phyloP scores from a whole-genome alignment of 2,113 vertebrate species.

The Collichthys lucidus region DNA sequence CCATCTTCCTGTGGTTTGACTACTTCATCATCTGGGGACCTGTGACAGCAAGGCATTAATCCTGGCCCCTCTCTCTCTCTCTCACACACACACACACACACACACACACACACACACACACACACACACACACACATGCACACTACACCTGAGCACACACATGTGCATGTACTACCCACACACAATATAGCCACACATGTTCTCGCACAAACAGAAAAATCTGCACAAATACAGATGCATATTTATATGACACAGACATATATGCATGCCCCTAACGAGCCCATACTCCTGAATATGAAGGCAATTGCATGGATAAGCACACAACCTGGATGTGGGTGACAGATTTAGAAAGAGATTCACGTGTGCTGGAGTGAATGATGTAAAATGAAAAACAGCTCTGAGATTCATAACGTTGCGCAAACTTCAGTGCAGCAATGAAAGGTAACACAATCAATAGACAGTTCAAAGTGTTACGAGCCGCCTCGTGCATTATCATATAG shows the following conservation, averaged over 20 bases:
- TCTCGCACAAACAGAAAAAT: background rate
- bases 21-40: constrained; percentile 75
- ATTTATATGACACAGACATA: constrained; percentile 10
- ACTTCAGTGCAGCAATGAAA: constrained; percentile 50
- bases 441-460: constrained; percentile 56
- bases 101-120: background rate
- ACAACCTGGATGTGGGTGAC: constrained; percentile 39
- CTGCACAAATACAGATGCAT: constrained; percentile 20
- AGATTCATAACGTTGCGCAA: constrained; percentile 63
- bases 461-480: constrained; percentile 41
- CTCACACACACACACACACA: constrained; percentile 11
- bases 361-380: constrained; percentile 41
- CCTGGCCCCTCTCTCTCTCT: constrained; percentile 24
- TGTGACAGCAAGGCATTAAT: constrained; percentile 78
- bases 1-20: constrained; percentile 67
- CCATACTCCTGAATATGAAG: background rate
- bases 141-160: background rate
- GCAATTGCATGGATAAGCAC: constrained; percentile 19
- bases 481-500: constrained; percentile 32
- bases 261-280: background rate
- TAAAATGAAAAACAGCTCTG: constrained; percentile 56
- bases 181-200: background rate
- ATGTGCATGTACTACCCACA: constrained; percentile 5
- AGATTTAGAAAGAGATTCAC: constrained; percentile 41
- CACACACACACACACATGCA: background rate